A percentile compares a stretch with the other conserved stretches of the same genome.
Evolutionary conservation across 2,797 vertebrate genomes (phyloP).

Genomic region (Eulemur coronatus): DNA sequence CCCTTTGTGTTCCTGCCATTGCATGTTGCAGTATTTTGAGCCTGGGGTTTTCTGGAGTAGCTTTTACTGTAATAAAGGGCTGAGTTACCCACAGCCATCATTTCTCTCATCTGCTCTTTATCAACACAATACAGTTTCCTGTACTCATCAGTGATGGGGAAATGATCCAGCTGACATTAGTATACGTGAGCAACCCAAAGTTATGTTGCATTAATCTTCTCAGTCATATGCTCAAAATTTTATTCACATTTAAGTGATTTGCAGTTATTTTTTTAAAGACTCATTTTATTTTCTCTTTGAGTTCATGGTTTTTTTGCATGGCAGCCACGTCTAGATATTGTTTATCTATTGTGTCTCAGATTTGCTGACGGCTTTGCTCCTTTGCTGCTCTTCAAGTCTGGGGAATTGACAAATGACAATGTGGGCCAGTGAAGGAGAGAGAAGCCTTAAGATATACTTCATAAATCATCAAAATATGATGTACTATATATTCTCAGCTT

Average conservation of each 20-base stretch:
- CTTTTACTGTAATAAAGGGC: background rate
- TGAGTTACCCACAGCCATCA: background rate
- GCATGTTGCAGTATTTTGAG: background rate
- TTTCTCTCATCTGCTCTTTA: background rate
- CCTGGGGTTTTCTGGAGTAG: background rate
- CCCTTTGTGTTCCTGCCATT: background rate
- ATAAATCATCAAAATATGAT: background rate
- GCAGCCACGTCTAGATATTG: background rate
- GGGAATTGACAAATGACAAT: background rate
- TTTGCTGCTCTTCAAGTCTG: background rate
- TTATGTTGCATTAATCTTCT: background rate
- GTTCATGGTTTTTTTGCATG: background rate
- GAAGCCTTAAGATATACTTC: background rate
- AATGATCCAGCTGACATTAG: background rate
- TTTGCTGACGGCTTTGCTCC: conserved; percentile 42
- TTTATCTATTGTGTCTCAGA: background rate
- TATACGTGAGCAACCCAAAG: background rate
- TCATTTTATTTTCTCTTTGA: conserved; percentile 20
- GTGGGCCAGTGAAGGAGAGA: background rate
- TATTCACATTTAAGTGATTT: background rate
- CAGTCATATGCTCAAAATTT: background rate
- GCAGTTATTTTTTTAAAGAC: background rate
- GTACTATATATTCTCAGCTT: background rate
- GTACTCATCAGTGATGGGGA: background rate
- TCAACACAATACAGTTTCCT: conserved; percentile 30